Conservation (phyloP, 2,113 vertebrate genomes). For the Nothobranchius kuhntae region DNA sequence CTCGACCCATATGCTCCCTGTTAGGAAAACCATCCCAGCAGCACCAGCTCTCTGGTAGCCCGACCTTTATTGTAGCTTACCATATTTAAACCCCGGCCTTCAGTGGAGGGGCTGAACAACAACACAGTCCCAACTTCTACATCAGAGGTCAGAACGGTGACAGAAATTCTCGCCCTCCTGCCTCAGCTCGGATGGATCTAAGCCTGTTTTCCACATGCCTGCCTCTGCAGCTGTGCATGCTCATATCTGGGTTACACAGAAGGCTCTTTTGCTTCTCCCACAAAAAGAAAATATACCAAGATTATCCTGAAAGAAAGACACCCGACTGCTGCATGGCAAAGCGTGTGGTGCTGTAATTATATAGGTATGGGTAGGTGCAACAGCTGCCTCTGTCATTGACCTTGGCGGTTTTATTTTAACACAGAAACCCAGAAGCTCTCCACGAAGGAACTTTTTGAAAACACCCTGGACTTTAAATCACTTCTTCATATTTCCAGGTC, state of each 20-base stretch:
- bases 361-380: slow-evolving; percentile 50
- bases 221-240: slow-evolving; percentile 71
- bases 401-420: slow-evolving; percentile 54
- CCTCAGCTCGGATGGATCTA: slow-evolving; percentile 64
- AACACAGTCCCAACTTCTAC: slow-evolving; percentile 46
- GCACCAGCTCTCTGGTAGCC: not conserved
- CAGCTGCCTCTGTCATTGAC: slow-evolving; percentile 59
- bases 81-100: slow-evolving; percentile 16
- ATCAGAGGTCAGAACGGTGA: slow-evolving; percentile 59
- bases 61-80: slow-evolving; percentile 19
- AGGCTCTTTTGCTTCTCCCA: slow-evolving; percentile 53
- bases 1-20: too few relatives aligned
- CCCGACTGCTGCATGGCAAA: slow-evolving; percentile 46
- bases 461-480: slow-evolving; percentile 2
- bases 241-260: slow-evolving; percentile 70
- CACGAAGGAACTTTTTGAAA: not conserved
- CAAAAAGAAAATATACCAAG: slow-evolving; percentile 59
- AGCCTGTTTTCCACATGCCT: slow-evolving; percentile 76
- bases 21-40: not conserved
- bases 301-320: slow-evolving; percentile 49
- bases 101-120: slow-evolving; percentile 19
- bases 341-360: slow-evolving; percentile 69
- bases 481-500: slow-evolving; percentile 9
- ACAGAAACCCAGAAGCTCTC: slow-evolving; percentile 27
- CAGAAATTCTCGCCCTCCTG: slow-evolving; percentile 36